Percentiles rank a stretch among this genome's conserved stretches.
Evolutionary conservation across 2,888 invertebrate genomes (phyloP).

Genomic region (Orthosia cruda): DNA sequence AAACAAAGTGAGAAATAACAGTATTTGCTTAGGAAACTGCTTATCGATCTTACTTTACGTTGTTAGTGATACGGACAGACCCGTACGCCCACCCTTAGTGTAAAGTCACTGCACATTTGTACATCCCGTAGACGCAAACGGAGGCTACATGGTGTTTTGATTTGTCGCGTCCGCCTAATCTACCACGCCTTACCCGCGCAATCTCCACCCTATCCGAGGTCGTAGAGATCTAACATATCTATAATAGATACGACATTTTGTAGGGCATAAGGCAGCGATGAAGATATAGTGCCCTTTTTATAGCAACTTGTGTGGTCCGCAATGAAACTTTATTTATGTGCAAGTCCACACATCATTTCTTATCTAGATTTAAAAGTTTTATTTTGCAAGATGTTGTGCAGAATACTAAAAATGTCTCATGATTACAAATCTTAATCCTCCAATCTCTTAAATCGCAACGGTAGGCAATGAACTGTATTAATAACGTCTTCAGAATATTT

Average conservation of each 20-base stretch:
- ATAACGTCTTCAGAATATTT: neutral
- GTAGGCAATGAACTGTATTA: neutral
- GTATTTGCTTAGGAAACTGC: too few relatives aligned
- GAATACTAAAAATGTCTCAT: neutral
- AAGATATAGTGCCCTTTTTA: constrained; percentile 44
- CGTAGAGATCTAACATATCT: constrained; percentile 8
- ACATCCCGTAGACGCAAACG: neutral
- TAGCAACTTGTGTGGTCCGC: constrained; percentile 42
- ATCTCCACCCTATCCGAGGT: neutral
- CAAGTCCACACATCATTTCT: neutral
- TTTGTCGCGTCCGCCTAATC: too few relatives aligned
- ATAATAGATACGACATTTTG: constrained; percentile 28
- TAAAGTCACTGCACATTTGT: neutral
- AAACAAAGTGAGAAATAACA: too few relatives aligned
- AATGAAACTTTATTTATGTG: constrained; percentile 10
- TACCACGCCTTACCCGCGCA: neutral
- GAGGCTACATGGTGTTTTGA: neutral
- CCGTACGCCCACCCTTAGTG: too few relatives aligned
- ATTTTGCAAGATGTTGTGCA: neutral
- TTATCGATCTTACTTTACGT: too few relatives aligned
- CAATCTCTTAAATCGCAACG: neutral
- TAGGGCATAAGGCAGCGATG: constrained; percentile 36
- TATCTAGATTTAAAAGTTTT: constrained; percentile 2
- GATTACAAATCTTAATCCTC: neutral
- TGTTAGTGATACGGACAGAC: too few relatives aligned